phyloP scores from a whole-genome alignment of 2,888 invertebrate species.

The Drosophila paranaensis region DNA sequence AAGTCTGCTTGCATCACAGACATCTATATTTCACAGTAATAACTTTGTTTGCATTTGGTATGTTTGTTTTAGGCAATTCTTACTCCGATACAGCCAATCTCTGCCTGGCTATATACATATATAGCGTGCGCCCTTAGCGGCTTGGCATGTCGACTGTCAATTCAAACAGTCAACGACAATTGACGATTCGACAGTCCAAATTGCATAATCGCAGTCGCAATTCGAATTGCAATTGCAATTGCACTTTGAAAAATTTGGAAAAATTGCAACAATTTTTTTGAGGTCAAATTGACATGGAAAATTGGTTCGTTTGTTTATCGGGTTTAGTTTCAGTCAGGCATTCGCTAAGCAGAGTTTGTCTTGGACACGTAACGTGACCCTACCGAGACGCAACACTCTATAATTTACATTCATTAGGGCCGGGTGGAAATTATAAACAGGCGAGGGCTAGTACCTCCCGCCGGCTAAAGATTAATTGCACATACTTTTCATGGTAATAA shows the following conservation, averaged over 20 bases:
- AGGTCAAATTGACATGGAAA: constrained; percentile 28
- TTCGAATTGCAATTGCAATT: constrained; percentile 16
- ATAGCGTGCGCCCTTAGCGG: constrained; percentile 14
- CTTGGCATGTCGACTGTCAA: constrained; percentile 55
- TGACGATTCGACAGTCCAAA: constrained; percentile 51
- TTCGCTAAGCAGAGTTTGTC: not conserved
- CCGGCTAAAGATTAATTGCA: constrained; percentile 21
- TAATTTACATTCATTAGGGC: constrained; percentile 36
- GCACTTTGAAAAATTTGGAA: constrained; percentile 22
- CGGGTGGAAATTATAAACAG: constrained; percentile 26
- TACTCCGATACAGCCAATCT: not conserved
- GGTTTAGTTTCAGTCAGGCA: not conserved
- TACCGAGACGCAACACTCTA: constrained; percentile 12
- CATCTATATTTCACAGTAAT: not conserved
- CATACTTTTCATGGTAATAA: constrained; percentile 15
- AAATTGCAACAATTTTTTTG: constrained; percentile 51
- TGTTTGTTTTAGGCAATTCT: not conserved
- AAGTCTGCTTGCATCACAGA: not conserved
- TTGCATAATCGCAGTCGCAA: constrained; percentile 39
- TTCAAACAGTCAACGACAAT: constrained; percentile 41
- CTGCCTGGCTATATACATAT: not conserved
- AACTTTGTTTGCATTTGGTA: not conserved
- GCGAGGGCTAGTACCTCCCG: constrained; percentile 20
- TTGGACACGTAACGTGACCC: constrained; percentile 1
- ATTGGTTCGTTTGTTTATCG: constrained; percentile 2